Evolutionary conservation across 2,113 vertebrate genomes (phyloP).

Genomic region (Raphicerus campestris): DNA sequence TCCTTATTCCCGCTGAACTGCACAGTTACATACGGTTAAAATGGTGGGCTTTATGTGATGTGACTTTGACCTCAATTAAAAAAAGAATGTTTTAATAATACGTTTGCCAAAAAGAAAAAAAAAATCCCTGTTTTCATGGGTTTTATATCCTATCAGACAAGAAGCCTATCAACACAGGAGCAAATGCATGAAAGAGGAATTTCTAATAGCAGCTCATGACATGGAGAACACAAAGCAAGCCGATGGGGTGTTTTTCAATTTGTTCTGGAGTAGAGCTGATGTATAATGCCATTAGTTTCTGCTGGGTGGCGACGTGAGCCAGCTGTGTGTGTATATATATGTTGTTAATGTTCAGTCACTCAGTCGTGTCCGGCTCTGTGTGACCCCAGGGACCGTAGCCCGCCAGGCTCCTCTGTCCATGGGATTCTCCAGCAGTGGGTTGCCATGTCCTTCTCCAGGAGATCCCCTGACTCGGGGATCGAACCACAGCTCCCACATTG

Average conservation of each 20-base stretch:
- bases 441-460: background rate
- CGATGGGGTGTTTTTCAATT: accelerated
- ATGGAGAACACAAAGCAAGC: accelerated
- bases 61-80: background rate
- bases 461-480: background rate
- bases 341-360: background rate
- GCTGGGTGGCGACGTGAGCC: background rate
- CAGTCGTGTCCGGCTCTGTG: background rate
- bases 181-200: background rate
- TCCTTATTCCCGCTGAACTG: background rate
- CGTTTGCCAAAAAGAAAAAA: background rate
- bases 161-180: background rate
- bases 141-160: background rate
- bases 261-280: background rate
- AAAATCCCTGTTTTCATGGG: background rate
- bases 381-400: accelerated
- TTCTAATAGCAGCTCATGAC: background rate
- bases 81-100: background rate
- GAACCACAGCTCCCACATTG: accelerated
- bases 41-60: background rate
- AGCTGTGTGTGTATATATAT: accelerated
- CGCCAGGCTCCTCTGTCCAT: background rate
- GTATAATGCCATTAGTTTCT: background rate
- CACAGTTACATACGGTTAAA: background rate
- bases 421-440: background rate